A percentile compares a stretch with the other conserved stretches of the same genome.
Evolutionary conservation across 2,888 invertebrate genomes (phyloP).

Genomic region (Baccha elongata): DNA sequence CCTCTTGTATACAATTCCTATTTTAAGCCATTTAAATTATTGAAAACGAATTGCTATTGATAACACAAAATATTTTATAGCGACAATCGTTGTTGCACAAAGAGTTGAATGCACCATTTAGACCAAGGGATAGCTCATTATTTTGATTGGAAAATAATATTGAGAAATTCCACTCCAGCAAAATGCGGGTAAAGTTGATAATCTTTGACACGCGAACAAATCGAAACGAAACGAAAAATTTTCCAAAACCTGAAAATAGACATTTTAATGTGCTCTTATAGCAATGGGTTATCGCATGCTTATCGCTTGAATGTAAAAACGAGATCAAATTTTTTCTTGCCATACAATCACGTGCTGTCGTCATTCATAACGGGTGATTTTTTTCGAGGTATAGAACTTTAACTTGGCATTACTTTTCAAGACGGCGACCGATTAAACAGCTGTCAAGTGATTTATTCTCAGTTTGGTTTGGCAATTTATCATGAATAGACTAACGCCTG

Average conservation of each 20-base stretch:
- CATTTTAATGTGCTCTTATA: background rate
- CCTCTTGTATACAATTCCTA: slow-evolving; percentile 22
- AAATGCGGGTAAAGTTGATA: slow-evolving; percentile 29
- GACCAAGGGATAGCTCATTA: slow-evolving; percentile 6
- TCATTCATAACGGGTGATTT: slow-evolving; percentile 7
- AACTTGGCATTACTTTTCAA: too few relatives aligned
- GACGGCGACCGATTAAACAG: too few relatives aligned
- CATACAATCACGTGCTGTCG: background rate
- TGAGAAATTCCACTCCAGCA: background rate
- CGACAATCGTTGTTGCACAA: background rate
- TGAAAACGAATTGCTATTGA: slow-evolving; percentile 12
- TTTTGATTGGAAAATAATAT: slow-evolving; percentile 2
- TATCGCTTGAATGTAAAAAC: background rate
- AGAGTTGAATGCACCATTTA: slow-evolving; percentile 39
- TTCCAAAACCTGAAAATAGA: slow-evolving; percentile 25
- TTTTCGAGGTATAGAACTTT: too few relatives aligned
- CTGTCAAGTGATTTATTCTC: too few relatives aligned
- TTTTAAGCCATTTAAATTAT: slow-evolving; percentile 11
- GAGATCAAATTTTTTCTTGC: background rate
- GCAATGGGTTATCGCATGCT: background rate
- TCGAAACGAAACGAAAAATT: slow-evolving; percentile 28
- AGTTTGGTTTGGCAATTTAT: too few relatives aligned
- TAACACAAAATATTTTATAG: slow-evolving; percentile 9
- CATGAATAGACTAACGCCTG: too few relatives aligned
- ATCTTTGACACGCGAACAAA: slow-evolving; percentile 30